These are phyloP conservation scores for Pollenia amentaria DNA, from an alignment of 2,888 invertebrate genomes.

Conservation along the genomic window DNA sequence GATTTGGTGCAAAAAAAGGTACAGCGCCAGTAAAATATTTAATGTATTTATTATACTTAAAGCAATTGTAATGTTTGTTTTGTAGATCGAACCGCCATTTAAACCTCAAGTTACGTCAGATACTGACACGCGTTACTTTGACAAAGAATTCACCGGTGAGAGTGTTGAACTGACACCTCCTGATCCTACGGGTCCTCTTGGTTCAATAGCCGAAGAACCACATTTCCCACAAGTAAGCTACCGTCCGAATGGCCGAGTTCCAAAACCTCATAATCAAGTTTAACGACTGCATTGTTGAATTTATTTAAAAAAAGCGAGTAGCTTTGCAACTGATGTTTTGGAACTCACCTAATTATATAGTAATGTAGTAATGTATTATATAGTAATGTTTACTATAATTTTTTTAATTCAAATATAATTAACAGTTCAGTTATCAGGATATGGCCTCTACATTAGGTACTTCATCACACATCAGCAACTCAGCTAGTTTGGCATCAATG, in stretches of 20 bases:
- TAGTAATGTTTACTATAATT: background rate
- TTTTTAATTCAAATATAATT: background rate
- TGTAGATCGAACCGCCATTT: conserved; percentile 95
- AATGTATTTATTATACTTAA: background rate
- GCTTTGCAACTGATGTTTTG: too few relatives aligned
- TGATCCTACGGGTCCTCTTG: conserved; percentile 87
- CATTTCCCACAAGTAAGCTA: conserved; percentile 86
- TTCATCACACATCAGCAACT: conserved; percentile 87
- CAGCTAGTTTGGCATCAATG: conserved; percentile 85
- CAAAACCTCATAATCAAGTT: background rate
- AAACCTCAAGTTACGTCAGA: conserved; percentile 97
- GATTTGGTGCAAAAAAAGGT: conserved; percentile 96
- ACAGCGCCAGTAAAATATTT: conserved; percentile 32
- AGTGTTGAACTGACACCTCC: conserved; percentile 98
- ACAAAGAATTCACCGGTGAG: conserved; percentile 99
- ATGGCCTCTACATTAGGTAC: conserved; percentile 88
- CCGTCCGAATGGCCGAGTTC: background rate
- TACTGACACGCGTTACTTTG: conserved; percentile 98
- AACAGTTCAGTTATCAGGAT: conserved; percentile 93
- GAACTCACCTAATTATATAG: too few relatives aligned
- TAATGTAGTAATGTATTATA: background rate
- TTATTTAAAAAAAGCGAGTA: background rate
- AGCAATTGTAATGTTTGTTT: conserved; percentile 3
- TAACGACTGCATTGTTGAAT: background rate
- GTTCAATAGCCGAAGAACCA: conserved; percentile 89